Evolutionary conservation across 2,797 vertebrate genomes (phyloP), one percentile per base, ranked within the genome.

Genomic region (Crenichthys baileyi): DNA sequence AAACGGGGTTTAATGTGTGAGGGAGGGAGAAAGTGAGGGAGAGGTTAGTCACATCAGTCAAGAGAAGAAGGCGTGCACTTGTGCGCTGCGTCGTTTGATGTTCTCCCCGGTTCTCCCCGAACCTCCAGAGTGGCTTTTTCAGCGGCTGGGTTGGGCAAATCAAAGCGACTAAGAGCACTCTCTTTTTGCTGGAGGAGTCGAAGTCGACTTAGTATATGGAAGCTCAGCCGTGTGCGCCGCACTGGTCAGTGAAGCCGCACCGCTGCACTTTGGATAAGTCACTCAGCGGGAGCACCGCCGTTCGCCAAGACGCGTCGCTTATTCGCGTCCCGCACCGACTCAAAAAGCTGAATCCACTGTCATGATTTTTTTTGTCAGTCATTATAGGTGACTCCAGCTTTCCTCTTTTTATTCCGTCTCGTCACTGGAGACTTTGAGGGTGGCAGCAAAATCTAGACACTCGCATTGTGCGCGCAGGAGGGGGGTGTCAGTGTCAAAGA

Each of bases 241-340:
- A n/a, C 87, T 83, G 89, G 94, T 93, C 94, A 94, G 95, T 96
- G 93, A 94, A 89, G 93, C 82, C 89, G 92, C 90, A 87, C 91
- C 81, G 73, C 87, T 70, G 89, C 90, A 89, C 90, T 91, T 90
- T 90, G 88, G 89, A 91, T 71, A 91, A 89, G 60, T 90, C 87
- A 56, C 86, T 70, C 74, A 85, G 75, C 90, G 92, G 93, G 94
- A 95, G 90, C 90, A 89, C 84, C 13, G 82, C 73, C 61, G 73
- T 77, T 70, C 39, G 72, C 78, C 78, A 65, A 72, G 73, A 65
- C 83, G 87, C 87, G 53, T 81, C 85, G 82, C 76, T 73, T 74
- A 18, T 82, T 72, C 61, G 81, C 77, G 82, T 85, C 85, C 86
- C 81, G 71, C 76, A 44, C 60, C 79, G 79, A 78, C 16, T 63